These are phyloP conservation scores for Threskiornis aethiopicus DNA, from an alignment of 2,797 vertebrate species.

Conservation along the genomic window DNA sequence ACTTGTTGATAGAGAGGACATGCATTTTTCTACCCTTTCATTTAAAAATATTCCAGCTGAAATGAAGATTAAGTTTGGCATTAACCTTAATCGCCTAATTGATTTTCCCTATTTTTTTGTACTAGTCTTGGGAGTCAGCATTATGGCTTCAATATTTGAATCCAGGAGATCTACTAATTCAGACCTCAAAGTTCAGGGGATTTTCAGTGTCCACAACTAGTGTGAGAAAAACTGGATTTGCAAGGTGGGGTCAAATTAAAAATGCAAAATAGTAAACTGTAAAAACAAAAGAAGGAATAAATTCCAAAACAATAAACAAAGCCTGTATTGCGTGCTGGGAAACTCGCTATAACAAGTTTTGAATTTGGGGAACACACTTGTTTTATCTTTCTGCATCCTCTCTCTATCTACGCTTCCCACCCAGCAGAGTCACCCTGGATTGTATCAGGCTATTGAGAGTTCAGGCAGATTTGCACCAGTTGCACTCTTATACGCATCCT, in stretches of 20 bases:
- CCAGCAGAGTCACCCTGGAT: fast-evolving
- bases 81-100: background rate
- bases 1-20: background rate
- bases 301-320: background rate
- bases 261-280: background rate
- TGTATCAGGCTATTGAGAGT: background rate
- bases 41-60: background rate
- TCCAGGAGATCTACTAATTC: background rate
- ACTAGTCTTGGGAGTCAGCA: background rate
- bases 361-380: background rate
- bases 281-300: background rate
- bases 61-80: background rate
- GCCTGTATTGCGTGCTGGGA: background rate
- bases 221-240: background rate
- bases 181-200: background rate
- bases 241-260: background rate
- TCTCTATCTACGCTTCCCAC: background rate
- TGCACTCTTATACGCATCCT: background rate
- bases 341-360: background rate
- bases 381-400: background rate
- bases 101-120: background rate
- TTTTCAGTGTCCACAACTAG: background rate
- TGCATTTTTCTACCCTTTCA: background rate
- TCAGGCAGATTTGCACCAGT: background rate
- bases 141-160: background rate